Evolutionary conservation across 2,888 invertebrate species (phyloP), one percentile per base, ranked within the genome.

Genomic region (Chrysopilus asiliformis): DNA sequence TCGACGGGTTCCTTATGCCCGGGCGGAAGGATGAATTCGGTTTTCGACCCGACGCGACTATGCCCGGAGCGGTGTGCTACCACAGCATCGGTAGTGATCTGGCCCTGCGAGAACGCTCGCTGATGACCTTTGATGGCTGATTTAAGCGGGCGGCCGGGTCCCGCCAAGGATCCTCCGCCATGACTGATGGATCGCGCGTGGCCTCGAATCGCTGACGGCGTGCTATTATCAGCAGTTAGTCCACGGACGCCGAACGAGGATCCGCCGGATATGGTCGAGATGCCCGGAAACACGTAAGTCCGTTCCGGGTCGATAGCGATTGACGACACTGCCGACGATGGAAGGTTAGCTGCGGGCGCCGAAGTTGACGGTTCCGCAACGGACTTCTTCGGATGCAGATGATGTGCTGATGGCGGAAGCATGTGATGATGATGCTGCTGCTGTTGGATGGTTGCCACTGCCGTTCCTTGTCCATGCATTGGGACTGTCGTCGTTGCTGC

Each of bases 1-100:
- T 80, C 75, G 52, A 83, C 78, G 20, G 69, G 65, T 45, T 86
- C 85, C 47, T 84, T 76, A 58, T 89, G 85, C 0, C 84, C 85
- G 0, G 85, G 83, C 2, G 89, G 89, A 41, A 89, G 66, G 47
- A 86, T 87, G 54, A 89, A 89, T 55, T 89, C 89, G 2, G 89
- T 89, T 56, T 81, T 83, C 43, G 86, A 86, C 41, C 81, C 81
- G 17, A 83, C 77, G 32, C 87, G 74, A 57, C 76, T 81, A 67
- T 86, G 85, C 1, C 82, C 81, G 8, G 74, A 71, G 27, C 67
- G 50, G 45, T 39, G 41, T 14, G 55, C 52, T 10, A 32, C 27
- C 4, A 52, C 44, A 8, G 48, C 49, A 6, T 57, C 68, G 47
- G 80, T 81, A 39, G 76, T 74, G 43, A 87, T 85, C 63, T 86